Percentiles rank a stretch among this genome's conserved stretches.
Conservation (phyloP, 2,797 vertebrate genomes). For the Microhierax caerulescens region DNA sequence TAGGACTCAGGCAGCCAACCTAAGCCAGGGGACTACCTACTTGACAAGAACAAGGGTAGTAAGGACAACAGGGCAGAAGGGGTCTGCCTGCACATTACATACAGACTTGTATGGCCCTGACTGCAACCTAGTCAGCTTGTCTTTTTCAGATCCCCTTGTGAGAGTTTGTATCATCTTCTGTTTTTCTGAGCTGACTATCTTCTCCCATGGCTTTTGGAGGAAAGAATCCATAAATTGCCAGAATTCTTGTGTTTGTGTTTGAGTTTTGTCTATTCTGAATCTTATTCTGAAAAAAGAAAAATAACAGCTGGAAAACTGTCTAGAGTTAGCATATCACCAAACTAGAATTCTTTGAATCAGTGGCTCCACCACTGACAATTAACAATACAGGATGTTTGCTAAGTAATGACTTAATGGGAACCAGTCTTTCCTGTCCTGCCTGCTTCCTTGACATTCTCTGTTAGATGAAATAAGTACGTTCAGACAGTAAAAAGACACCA, state of each 20-base stretch:
- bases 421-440: background rate
- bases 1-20: background rate
- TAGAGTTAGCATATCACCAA: background rate
- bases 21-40: background rate
- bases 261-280: background rate
- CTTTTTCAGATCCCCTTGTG: background rate
- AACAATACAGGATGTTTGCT: background rate
- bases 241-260: background rate
- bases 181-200: background rate
- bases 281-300: too few species aligned
- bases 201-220: background rate
- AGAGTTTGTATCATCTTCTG: background rate
- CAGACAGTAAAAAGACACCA: background rate
- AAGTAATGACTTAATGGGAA: background rate
- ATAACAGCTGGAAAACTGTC: background rate
- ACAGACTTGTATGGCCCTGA: background rate
- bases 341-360: background rate
- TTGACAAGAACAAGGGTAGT: background rate
- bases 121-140: background rate
- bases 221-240: background rate
- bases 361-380: background rate
- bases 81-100: background rate
- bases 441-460: background rate
- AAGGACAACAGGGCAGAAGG: background rate
- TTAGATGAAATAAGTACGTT: background rate